A percentile compares a stretch with the other conserved stretches of the same genome.
These are phyloP conservation scores for Oeneis ivallda DNA, from an alignment of 2,888 invertebrate species.

Conservation along the genomic window DNA sequence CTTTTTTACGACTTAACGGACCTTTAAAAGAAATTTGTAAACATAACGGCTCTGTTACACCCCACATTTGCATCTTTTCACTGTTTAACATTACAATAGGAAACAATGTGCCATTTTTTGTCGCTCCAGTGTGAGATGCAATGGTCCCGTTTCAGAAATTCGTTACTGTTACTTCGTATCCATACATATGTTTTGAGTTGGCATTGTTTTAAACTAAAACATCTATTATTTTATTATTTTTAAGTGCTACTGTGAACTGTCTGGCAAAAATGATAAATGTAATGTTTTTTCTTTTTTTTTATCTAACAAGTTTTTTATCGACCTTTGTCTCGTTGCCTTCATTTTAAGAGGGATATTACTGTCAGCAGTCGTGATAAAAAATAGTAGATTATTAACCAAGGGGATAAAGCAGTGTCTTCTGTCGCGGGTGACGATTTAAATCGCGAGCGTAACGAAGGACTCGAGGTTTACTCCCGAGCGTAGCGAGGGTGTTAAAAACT, in stretches of 20 bases:
- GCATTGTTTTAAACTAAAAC: conserved; percentile 37
- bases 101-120: conserved; percentile 48
- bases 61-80: conserved; percentile 67
- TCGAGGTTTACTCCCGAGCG: too few species aligned
- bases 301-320: not conserved
- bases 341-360: not conserved
- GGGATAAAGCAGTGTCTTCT: too few species aligned
- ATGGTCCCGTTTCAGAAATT: conserved; percentile 36
- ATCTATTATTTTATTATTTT: conserved; percentile 38
- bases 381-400: too few species aligned
- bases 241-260: conserved; percentile 35
- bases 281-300: not conserved
- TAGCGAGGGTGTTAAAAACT: too few species aligned
- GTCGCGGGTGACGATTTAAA: too few species aligned
- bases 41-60: conserved; percentile 66
- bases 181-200: conserved; percentile 40
- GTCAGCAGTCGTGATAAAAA: not conserved
- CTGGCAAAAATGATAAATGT: conserved; percentile 7
- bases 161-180: conserved; percentile 39
- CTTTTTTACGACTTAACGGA: conserved; percentile 68
- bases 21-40: conserved; percentile 63
- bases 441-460: too few species aligned
- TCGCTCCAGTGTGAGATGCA: conserved; percentile 27
- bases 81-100: conserved; percentile 65
- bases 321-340: not conserved